Evolutionary conservation across 1,140 invertebrate genomes (phyloP).

Genomic region (Scaptomyza graminum): DNA sequence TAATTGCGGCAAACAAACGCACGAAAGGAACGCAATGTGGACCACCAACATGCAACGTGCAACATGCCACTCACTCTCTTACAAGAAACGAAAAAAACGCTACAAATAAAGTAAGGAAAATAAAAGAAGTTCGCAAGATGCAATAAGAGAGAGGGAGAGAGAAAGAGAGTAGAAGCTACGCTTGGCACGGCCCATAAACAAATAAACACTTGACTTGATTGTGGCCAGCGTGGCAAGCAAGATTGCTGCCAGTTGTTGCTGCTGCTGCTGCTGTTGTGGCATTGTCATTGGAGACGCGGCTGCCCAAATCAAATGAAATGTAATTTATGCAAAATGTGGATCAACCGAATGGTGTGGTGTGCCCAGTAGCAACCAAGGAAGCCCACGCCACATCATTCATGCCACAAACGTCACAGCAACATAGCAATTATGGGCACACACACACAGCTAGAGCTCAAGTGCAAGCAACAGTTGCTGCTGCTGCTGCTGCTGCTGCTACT

Average conservation of each 20-base stretch:
- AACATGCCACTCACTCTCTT: conserved; percentile 52
- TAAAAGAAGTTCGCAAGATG: conserved; percentile 12
- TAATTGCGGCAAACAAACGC: conserved; percentile 60
- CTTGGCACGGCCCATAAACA: conserved; percentile 61
- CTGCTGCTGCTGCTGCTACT: neutral
- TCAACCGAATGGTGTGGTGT: conserved; percentile 8
- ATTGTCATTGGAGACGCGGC: conserved; percentile 61
- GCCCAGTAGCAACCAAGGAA: conserved; percentile 54
- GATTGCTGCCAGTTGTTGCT: conserved; percentile 3
- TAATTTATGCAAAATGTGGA: conserved; percentile 64
- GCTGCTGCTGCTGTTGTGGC: conserved; percentile 22
- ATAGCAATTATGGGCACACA: conserved; percentile 68
- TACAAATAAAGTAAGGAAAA: conserved; percentile 12
- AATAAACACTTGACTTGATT: conserved; percentile 80
- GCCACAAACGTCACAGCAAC: conserved; percentile 67
- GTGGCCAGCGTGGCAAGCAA: conserved; percentile 36
- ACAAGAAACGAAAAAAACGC: conserved; percentile 22
- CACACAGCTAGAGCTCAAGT: conserved; percentile 32
- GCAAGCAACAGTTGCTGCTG: conserved; percentile 22
- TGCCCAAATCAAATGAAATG: conserved; percentile 59
- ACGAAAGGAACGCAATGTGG: conserved; percentile 53
- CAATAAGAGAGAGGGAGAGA: conserved; percentile 19
- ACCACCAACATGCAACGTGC: conserved; percentile 62
- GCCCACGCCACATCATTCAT: conserved; percentile 81
- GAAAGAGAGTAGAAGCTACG: conserved; percentile 24